These are phyloP conservation scores for Pseudomugil gertrudae DNA, from an alignment of 2,797 vertebrate genomes.

Conservation along the genomic window DNA sequence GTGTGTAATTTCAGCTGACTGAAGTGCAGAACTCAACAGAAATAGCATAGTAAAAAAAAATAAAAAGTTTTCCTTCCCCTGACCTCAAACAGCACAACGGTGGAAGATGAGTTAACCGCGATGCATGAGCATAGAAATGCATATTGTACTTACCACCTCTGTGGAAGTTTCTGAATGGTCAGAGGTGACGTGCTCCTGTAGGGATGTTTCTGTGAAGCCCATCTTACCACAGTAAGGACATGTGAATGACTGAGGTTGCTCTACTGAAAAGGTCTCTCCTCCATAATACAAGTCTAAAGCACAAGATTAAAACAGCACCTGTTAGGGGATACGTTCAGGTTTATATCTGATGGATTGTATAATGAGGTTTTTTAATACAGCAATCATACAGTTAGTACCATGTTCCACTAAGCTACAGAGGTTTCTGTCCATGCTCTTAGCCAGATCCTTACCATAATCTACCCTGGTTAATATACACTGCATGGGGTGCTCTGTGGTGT, in stretches of 20 bases:
- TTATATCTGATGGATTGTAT: neutral
- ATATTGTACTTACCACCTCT: constrained; percentile 91
- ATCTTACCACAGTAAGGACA: constrained; percentile 99
- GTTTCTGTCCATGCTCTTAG: neutral
- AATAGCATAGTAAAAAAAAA: constrained; percentile 5
- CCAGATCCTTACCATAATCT: constrained; percentile 93
- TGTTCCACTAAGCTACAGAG: neutral
- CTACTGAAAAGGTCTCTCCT: constrained; percentile 98
- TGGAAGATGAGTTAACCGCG: neutral
- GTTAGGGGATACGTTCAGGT: neutral
- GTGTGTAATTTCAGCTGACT: constrained; percentile 14
- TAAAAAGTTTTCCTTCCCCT: neutral
- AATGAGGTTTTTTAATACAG: neutral
- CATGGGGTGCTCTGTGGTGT: constrained; percentile 99
- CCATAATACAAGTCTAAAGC: constrained; percentile 97
- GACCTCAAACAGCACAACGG: constrained; percentile 1
- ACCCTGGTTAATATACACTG: constrained; percentile 99
- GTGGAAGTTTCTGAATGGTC: constrained; percentile 98
- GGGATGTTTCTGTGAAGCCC: constrained; percentile 98
- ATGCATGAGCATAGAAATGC: constrained; percentile 3
- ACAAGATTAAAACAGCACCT: constrained; percentile 20
- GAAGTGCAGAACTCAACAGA: neutral
- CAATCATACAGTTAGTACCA: neutral
- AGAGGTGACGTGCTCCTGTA: constrained; percentile 98
- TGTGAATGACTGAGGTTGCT: constrained; percentile 98